Conservation (phyloP, 2,113 vertebrate species). For the Gymnorhina tibicen region DNA sequence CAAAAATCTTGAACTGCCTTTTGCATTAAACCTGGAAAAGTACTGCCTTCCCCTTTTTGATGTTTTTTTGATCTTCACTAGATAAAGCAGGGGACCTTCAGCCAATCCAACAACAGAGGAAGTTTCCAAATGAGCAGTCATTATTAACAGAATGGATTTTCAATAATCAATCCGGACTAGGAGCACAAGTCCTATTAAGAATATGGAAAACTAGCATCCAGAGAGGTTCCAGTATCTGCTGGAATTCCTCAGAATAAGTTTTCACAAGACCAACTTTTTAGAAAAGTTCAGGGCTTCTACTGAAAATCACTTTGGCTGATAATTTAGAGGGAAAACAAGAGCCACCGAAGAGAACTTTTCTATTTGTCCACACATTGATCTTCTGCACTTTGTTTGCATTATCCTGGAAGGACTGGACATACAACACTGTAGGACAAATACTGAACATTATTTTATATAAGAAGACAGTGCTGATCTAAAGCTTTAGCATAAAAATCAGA, state of each 20-base stretch:
- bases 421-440: conserved; percentile 1
- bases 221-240: not conserved
- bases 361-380: not conserved
- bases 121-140: not conserved
- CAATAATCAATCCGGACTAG: not conserved
- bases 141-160: not conserved
- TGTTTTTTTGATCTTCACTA: not conserved
- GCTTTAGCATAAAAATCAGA: not conserved
- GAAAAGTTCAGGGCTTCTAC: not conserved
- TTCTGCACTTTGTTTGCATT: not conserved
- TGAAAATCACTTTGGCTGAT: not conserved
- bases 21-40: not conserved
- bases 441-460: conserved; percentile 12
- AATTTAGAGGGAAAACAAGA: not conserved
- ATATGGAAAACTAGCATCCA: not conserved
- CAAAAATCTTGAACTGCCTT: not conserved
- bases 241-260: not conserved
- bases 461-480: conserved; percentile 8
- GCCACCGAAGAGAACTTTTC: not conserved
- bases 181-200: not conserved
- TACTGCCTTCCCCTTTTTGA: not conserved
- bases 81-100: not conserved
- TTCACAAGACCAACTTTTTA: not conserved
- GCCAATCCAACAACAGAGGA: not conserved
- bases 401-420: not conserved